These are phyloP conservation scores for Nebria salina DNA, from an alignment of 2,888 invertebrate species.

Conservation along the genomic window DNA sequence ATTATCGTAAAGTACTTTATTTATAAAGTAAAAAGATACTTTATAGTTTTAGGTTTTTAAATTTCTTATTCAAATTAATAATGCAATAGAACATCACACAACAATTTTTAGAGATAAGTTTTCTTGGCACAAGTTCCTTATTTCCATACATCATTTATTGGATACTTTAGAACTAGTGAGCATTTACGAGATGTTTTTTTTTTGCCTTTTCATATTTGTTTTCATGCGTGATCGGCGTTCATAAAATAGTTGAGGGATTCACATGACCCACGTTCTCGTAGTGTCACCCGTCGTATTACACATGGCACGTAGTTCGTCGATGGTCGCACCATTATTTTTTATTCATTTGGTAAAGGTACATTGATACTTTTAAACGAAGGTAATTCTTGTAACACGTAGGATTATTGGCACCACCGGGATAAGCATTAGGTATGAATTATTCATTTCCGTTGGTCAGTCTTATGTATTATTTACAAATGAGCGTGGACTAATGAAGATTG, in stretches of 20 bases:
- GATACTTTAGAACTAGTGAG: too few species aligned
- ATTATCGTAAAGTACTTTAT: too few species aligned
- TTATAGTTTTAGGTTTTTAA: too few species aligned
- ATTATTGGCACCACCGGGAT: neutral
- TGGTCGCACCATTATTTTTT: constrained; percentile 17
- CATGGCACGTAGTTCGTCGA: constrained; percentile 7
- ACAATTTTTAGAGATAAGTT: too few species aligned
- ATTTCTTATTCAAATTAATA: too few species aligned
- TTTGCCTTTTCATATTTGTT: constrained; percentile 55
- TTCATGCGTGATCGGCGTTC: constrained; percentile 54
- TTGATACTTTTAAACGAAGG: neutral
- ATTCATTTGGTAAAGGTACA: constrained; percentile 8
- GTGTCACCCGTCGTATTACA: neutral
- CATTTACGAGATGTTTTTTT: too few species aligned
- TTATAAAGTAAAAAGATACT: too few species aligned
- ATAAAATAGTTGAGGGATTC: neutral
- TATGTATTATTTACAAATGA: constrained; percentile 56
- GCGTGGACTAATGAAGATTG: constrained; percentile 55
- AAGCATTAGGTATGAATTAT: constrained; percentile 49
- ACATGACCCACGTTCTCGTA: neutral
- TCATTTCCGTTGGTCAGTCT: constrained; percentile 53
- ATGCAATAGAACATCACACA: too few species aligned
- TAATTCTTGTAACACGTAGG: constrained; percentile 8
- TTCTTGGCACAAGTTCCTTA: too few species aligned
- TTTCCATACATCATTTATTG: too few species aligned